Base-by-base conservation (phyloP, 2,797 vertebrate genomes). In the Trematocara caparti region DNA sequence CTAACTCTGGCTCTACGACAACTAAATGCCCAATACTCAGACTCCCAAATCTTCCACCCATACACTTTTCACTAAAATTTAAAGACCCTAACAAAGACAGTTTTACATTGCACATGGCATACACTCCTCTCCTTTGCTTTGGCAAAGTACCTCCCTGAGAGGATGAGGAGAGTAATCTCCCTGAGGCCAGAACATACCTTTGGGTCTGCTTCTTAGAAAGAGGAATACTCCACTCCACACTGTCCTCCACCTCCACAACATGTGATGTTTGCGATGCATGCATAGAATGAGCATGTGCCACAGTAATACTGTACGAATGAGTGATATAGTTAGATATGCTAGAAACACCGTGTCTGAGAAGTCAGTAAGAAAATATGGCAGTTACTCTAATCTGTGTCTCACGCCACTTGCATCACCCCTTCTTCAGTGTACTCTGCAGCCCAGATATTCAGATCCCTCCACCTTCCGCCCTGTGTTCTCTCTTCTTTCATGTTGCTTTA, bases 401-500 rank as follows among this genome's bases (percentile, higher is more conserved):
- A n/a, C 8, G 0, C 27, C 9, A 27, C 15, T 30, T 12, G 66
- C 2, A 1, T 4, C 74, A 49, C 76, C 51, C 17, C 38, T 43
- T 30, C 72, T 17, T 79, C 48, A 78, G 50, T 69, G 30, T 47
- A 9, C 21, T 6, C 38, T 47, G 66, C 49, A 49, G 55, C 19
- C 51, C 73, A 48, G 49, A 76, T 38, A 74, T 75, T 79, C 53
- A 32, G 77, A 34, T 21, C 49, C 64, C 66, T 51, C 69, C 55
- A 59, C 30, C 55, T 34, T 11, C 27, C 24, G 40, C 30, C 30
- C 30, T 78, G 14, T 36, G 5, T 49, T 21, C 32, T 72, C 47
- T 64, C 76, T 24, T 80, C 75, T 85, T 86, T 84, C 69, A 81
- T 82, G 48, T 47, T 71, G 40, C 73, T 87, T 83, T 74, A 83